Evolutionary conservation across 64 coral and sea anemone genomes (phyloP).

Genomic region (Dendronephthya gigantea): DNA sequence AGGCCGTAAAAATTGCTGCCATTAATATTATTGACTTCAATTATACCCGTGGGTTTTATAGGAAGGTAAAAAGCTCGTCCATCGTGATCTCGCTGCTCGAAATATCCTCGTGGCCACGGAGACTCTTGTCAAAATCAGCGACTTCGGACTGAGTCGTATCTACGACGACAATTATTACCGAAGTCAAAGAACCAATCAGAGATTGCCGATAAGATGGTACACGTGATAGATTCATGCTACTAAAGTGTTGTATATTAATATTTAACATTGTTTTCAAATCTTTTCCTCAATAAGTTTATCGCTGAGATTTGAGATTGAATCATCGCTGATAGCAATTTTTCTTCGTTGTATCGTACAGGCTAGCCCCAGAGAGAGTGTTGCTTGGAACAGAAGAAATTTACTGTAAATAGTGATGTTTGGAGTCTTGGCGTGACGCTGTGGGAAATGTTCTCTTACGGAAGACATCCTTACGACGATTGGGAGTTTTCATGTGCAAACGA

Average conservation of each 20-base stretch:
- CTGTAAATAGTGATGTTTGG: slow-evolving; percentile 66
- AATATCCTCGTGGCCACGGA: slow-evolving; percentile 58
- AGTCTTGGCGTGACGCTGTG: slow-evolving; percentile 58
- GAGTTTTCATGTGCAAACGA: neutral
- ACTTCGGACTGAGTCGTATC: slow-evolving; percentile 54
- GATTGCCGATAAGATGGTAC: slow-evolving; percentile 47
- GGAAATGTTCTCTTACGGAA: slow-evolving; percentile 56
- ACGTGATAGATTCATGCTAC: too few relatives aligned
- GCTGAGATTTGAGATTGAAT: neutral
- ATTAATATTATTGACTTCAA: too few relatives aligned
- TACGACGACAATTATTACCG: slow-evolving; percentile 48
- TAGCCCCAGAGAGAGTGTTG: slow-evolving; percentile 56
- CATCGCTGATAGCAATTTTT: neutral
- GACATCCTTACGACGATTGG: slow-evolving; percentile 15
- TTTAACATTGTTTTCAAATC: neutral
- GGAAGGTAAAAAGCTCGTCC: slow-evolving; percentile 29
- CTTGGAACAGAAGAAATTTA: slow-evolving; percentile 24
- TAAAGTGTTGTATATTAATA: too few relatives aligned
- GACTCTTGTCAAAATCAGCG: slow-evolving; percentile 53
- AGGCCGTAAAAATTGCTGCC: too few relatives aligned
- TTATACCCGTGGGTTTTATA: too few relatives aligned
- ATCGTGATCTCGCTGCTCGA: slow-evolving; percentile 52
- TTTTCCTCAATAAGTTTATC: neutral
- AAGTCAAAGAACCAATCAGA: neutral
- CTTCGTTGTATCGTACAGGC: slow-evolving; percentile 12